These are phyloP conservation scores for Hipposideros larvatus DNA, from an alignment of 2,797 vertebrate species.

Conservation along the genomic window DNA sequence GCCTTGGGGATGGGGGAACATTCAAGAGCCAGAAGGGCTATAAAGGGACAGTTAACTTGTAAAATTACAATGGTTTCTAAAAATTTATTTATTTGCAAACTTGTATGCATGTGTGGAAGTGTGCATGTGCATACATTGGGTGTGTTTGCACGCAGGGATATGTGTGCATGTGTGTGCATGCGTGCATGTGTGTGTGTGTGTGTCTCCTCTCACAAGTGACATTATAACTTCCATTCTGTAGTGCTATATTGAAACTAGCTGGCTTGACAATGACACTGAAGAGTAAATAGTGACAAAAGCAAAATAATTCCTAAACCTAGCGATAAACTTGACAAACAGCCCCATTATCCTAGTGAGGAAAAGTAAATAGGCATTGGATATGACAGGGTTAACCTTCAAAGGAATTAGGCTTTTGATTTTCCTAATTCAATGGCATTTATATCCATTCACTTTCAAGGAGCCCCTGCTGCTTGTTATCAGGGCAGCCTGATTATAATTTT, in stretches of 20 bases:
- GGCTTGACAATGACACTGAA: background rate
- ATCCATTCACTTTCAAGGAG: conserved; percentile 57
- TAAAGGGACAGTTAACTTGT: background rate
- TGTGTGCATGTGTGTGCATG: background rate
- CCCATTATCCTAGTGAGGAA: background rate
- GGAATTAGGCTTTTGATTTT: conserved; percentile 16
- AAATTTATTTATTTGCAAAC: background rate
- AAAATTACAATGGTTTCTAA: background rate
- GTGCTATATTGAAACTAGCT: background rate
- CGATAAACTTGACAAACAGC: background rate
- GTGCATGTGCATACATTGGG: background rate
- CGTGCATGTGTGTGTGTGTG: too few species aligned
- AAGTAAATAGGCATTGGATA: background rate
- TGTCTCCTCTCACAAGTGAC: background rate
- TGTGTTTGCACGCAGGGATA: background rate
- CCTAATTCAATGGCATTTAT: conserved; percentile 58
- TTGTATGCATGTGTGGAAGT: background rate
- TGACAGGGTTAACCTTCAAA: conserved; percentile 53
- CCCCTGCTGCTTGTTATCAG: conserved; percentile 53
- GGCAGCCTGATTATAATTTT: conserved; percentile 79
- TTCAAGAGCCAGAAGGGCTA: background rate
- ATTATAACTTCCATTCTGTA: background rate
- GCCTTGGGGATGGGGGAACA: background rate
- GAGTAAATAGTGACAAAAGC: background rate
- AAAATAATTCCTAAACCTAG: background rate